phyloP scores from a whole-genome alignment of 2,888 invertebrate genomes.

The Ceratothoa steindachneri region DNA sequence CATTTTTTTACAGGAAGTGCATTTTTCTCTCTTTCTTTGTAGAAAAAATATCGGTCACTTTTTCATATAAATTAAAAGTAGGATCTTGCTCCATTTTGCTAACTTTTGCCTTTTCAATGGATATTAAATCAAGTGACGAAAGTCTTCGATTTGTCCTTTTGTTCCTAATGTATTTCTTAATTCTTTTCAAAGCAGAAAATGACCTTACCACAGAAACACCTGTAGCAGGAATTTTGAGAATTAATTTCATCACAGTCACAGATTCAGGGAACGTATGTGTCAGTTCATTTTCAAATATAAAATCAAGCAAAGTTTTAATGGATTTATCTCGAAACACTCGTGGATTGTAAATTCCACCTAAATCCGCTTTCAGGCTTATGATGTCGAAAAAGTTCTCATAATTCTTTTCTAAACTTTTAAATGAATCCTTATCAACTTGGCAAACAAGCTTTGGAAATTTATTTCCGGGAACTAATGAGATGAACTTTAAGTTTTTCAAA shows the following conservation, averaged over 20 bases:
- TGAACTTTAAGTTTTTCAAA: constrained; percentile 5
- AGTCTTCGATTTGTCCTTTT: not conserved
- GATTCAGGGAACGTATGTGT: not conserved
- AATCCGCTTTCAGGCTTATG: too few relatives aligned
- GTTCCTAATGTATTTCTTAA: too few relatives aligned
- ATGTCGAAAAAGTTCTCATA: not conserved
- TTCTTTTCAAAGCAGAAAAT: constrained; percentile 13
- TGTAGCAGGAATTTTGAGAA: not conserved
- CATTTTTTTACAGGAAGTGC: not conserved
- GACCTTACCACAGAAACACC: not conserved
- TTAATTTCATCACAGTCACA: not conserved
- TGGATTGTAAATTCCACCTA: not conserved
- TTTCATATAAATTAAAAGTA: too few relatives aligned
- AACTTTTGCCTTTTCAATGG: not conserved
- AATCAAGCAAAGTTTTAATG: too few relatives aligned
- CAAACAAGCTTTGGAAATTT: not conserved
- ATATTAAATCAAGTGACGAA: too few relatives aligned
- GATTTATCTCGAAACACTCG: not conserved
- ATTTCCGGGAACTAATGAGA: constrained; percentile 1
- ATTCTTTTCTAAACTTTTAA: constrained; percentile 12
- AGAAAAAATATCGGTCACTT: not conserved
- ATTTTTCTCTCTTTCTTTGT: constrained; percentile 5
- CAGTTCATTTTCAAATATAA: not conserved
- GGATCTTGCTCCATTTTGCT: not conserved
- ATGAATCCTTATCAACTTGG: constrained; percentile 11